These are phyloP conservation scores for Parazoanthus darwini DNA, from an alignment of 92 coral and sea anemone genomes.

Conservation along the genomic window DNA sequence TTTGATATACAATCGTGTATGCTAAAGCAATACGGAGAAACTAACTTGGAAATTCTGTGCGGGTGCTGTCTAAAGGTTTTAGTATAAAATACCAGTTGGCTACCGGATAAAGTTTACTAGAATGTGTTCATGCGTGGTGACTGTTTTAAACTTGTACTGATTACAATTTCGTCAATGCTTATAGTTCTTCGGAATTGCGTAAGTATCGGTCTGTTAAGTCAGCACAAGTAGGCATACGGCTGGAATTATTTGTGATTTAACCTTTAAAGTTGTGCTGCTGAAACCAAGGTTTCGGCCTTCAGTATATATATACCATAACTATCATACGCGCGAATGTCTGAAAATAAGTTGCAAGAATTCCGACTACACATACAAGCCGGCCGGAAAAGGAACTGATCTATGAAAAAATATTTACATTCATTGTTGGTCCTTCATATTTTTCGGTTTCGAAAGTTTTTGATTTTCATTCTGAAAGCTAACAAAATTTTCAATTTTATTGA, in stretches of 20 bases:
- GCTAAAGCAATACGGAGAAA: neutral
- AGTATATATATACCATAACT: too few species aligned
- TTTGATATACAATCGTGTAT: neutral
- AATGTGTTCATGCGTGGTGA: neutral
- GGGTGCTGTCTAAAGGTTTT: neutral
- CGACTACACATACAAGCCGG: neutral
- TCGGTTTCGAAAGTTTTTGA: neutral
- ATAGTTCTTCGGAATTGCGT: too few species aligned
- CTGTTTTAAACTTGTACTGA: neutral
- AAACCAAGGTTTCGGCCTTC: neutral
- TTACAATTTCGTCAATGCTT: neutral
- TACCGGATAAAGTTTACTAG: neutral
- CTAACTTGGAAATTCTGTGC: neutral
- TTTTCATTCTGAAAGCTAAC: neutral
- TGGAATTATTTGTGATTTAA: neutral
- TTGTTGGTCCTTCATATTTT: neutral
- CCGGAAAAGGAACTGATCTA: neutral
- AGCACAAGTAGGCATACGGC: neutral
- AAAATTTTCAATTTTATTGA: neutral
- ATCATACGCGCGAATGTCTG: neutral
- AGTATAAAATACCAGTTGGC: neutral
- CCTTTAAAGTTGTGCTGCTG: neutral
- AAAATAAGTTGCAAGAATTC: neutral
- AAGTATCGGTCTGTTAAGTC: neutral
- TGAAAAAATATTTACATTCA: too few species aligned